Conservation (phyloP, 2,797 vertebrate genomes). For the Galago senegalensis region DNA sequence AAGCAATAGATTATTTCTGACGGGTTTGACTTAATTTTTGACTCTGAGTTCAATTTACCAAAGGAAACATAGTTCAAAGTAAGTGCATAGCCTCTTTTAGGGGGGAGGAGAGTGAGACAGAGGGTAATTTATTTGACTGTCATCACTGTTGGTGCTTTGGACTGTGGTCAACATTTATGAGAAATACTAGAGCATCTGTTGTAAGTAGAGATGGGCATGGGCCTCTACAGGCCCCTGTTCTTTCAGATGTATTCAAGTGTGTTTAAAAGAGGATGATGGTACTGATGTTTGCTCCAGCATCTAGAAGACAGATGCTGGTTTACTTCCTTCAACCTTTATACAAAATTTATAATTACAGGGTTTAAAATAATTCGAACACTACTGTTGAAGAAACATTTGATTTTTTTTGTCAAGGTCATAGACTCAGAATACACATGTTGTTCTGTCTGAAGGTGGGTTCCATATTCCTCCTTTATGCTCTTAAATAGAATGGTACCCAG, state of each 20-base stretch:
- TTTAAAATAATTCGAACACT: background rate
- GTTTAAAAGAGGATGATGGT: background rate
- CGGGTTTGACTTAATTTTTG: slow-evolving; percentile 63
- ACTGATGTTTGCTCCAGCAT: background rate
- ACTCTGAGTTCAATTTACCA: slow-evolving; percentile 24
- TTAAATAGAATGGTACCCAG: background rate
- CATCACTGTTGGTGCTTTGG: background rate
- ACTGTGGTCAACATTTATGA: background rate
- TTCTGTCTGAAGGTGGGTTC: background rate
- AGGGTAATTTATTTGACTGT: background rate
- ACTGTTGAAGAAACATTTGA: slow-evolving; percentile 19
- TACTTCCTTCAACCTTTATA: background rate
- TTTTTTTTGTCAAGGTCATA: slow-evolving; percentile 24
- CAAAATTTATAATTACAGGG: background rate
- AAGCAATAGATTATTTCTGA: slow-evolving; percentile 68
- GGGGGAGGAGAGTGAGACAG: background rate
- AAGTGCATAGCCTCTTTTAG: background rate
- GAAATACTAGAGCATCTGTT: background rate
- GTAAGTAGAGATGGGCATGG: background rate
- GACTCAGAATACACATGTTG: background rate
- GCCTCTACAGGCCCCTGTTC: background rate
- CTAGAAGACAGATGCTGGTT: background rate
- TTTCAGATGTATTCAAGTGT: background rate
- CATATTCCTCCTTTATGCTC: background rate
- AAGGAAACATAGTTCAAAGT: slow-evolving; percentile 22